Evolutionary conservation across 1,140 invertebrate genomes (phyloP).

Genomic region (Papilio xuthus): DNA sequence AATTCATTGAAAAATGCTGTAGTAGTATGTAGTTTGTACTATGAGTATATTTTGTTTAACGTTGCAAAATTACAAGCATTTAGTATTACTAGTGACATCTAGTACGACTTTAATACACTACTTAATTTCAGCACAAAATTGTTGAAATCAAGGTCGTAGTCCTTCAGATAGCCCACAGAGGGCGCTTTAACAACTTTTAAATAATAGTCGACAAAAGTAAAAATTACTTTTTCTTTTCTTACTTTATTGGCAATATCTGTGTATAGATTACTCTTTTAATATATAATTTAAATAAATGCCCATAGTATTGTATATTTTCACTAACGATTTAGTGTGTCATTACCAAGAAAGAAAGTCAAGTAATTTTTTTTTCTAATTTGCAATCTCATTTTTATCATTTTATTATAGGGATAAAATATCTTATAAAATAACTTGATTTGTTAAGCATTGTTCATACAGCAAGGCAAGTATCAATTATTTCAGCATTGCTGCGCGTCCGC

Average conservation of each 20-base stretch:
- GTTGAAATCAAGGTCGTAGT: neutral
- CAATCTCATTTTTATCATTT: neutral
- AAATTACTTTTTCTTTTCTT: neutral
- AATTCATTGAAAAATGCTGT: neutral
- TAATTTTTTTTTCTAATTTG: neutral
- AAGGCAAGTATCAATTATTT: neutral
- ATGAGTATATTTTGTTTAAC: neutral
- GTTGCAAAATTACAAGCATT: neutral
- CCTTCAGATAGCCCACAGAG: neutral
- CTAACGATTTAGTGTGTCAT: neutral
- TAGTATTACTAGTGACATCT: neutral
- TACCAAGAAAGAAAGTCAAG: neutral
- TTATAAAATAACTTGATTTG: neutral
- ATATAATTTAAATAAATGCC: too few relatives aligned
- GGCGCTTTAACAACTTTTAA: neutral
- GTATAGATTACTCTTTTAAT: too few relatives aligned
- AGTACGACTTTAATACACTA: neutral
- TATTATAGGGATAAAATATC: neutral
- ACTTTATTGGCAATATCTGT: neutral
- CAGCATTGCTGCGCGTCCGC: slow-evolving; percentile 46
- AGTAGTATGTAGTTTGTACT: too few relatives aligned
- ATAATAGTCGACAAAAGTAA: neutral
- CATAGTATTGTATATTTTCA: neutral
- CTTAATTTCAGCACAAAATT: neutral
- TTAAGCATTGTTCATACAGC: neutral